These are phyloP conservation scores for Andrena hattorfiana DNA, from an alignment of 2,888 invertebrate genomes.

Conservation along the genomic window DNA sequence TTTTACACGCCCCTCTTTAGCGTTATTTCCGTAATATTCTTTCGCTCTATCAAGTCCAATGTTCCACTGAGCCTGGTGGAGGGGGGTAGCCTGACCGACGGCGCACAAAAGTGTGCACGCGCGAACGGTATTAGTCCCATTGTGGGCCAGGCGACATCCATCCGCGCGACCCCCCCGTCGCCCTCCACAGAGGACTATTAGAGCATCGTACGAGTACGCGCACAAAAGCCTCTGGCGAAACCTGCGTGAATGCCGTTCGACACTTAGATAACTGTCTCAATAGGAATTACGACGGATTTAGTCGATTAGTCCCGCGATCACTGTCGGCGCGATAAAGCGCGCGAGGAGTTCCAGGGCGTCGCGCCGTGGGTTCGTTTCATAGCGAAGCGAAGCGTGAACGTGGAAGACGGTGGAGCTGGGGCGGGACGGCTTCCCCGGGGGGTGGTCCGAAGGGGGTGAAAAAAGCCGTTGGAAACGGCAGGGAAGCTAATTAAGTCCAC, in stretches of 20 bases:
- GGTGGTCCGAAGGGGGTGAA: slow-evolving; percentile 1
- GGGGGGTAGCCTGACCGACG: slow-evolving; percentile 1
- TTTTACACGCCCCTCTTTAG: slow-evolving; percentile 7
- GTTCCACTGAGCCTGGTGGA: neutral
- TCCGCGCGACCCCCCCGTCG: slow-evolving; percentile 26
- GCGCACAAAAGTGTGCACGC: slow-evolving; percentile 21
- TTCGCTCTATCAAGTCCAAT: slow-evolving; percentile 1
- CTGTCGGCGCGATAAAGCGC: slow-evolving; percentile 39
- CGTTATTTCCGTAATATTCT: slow-evolving; percentile 4
- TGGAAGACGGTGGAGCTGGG: neutral
- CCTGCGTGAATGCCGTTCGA: slow-evolving; percentile 60
- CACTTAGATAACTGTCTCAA: slow-evolving; percentile 71
- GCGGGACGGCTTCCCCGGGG: neutral
- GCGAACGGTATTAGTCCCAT: slow-evolving; percentile 32
- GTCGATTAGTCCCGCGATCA: slow-evolving; percentile 71
- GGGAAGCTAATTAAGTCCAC: slow-evolving; percentile 70
- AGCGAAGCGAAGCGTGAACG: slow-evolving; percentile 7
- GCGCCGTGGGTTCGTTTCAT: too few relatives aligned
- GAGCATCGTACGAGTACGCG: slow-evolving; percentile 23
- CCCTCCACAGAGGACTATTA: slow-evolving; percentile 45
- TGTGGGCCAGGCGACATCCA: slow-evolving; percentile 36
- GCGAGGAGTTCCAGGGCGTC: too few relatives aligned
- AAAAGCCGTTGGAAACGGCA: slow-evolving; percentile 37
- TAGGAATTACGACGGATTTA: slow-evolving; percentile 69
- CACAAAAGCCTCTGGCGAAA: slow-evolving; percentile 38